phyloP scores from a whole-genome alignment of 2,797 vertebrate genomes.

The Sphaeramia orbicularis region DNA sequence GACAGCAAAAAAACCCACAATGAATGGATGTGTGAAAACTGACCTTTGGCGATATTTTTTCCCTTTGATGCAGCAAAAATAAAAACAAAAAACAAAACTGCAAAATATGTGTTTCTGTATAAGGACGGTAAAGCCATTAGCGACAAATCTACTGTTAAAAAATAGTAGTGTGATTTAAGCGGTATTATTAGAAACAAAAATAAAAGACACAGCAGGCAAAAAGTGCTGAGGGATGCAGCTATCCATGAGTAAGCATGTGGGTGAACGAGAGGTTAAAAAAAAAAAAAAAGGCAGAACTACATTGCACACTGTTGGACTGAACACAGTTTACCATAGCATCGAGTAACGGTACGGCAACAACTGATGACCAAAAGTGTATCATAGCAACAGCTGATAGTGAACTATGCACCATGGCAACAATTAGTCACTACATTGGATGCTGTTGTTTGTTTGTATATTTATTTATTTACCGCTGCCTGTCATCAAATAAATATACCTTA shows the following conservation, averaged over 20 bases:
- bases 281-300: conserved; percentile 3
- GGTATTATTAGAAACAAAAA: conserved; percentile 50
- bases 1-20: conserved; percentile 79
- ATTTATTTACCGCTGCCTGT: too few species aligned
- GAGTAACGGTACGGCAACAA: conserved; percentile 32
- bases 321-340: conserved; percentile 50
- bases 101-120: conserved; percentile 14
- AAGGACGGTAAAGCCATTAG: conserved; percentile 30
- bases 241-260: conserved; percentile 62
- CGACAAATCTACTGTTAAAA: conserved; percentile 14
- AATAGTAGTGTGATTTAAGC: conserved; percentile 13
- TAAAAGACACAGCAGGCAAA: conserved; percentile 32
- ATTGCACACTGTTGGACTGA: conserved; percentile 29
- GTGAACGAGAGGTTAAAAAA: conserved; percentile 53
- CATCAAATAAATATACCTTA: too few species aligned
- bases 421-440: too few species aligned
- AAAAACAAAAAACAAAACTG: too few species aligned
- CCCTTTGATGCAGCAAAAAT: too few species aligned
- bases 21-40: background rate
- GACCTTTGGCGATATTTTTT: background rate
- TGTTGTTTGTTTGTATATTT: too few species aligned
- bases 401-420: background rate
- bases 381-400: conserved; percentile 13
- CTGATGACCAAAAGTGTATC: background rate
- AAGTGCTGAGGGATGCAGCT: conserved; percentile 64